Evolutionary conservation across 2,113 vertebrate species (phyloP).

Genomic region (Ovis canadensis): DNA sequence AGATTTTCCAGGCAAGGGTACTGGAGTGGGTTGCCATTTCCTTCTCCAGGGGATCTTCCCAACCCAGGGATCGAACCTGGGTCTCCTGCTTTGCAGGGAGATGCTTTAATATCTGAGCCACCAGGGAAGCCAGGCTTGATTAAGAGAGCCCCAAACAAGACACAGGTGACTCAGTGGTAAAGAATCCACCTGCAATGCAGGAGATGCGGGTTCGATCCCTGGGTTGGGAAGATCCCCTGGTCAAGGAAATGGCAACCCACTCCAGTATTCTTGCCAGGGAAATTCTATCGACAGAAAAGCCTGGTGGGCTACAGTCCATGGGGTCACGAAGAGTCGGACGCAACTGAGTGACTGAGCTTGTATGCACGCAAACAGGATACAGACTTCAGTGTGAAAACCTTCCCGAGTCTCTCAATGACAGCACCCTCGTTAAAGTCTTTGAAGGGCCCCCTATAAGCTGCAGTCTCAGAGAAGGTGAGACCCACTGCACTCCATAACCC

Average conservation of each 20-base stretch:
- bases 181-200: neutral
- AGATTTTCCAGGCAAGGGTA: neutral
- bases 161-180: neutral
- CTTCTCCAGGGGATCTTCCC: neutral
- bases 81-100: neutral
- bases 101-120: neutral
- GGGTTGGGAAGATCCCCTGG: neutral
- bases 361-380: neutral
- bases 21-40: neutral
- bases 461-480: neutral
- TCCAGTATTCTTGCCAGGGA: neutral
- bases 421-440: neutral
- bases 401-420: neutral
- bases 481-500: accelerated
- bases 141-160: neutral
- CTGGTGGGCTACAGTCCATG: neutral
- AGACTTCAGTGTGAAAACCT: neutral
- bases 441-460: neutral
- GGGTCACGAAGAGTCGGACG: neutral
- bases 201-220: neutral
- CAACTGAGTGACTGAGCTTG: neutral
- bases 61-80: neutral
- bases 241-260: neutral
- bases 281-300: neutral
- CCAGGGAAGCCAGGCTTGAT: neutral